These are phyloP conservation scores for Rhinoderma darwinii DNA, from an alignment of 2,113 vertebrate genomes.

Conservation along the genomic window DNA sequence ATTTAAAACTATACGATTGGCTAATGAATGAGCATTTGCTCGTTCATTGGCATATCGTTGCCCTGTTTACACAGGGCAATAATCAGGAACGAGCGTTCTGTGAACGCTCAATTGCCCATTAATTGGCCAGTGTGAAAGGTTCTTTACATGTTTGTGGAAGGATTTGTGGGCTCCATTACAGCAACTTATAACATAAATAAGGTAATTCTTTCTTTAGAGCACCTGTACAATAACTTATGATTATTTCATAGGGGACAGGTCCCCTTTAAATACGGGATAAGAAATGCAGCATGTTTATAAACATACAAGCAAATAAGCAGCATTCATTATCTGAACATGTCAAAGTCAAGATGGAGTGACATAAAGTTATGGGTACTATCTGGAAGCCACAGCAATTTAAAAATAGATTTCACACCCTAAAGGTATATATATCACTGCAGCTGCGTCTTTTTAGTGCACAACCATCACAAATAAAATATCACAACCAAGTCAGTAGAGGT, in stretches of 20 bases:
- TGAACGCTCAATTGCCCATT: too few relatives aligned
- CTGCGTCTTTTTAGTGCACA: conserved; percentile 27
- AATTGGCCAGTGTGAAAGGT: too few relatives aligned
- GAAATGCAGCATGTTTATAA: neutral
- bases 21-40: too few relatives aligned
- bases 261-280: neutral
- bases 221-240: neutral
- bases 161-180: neutral
- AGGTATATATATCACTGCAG: conserved; percentile 34
- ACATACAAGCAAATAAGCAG: neutral
- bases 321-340: neutral
- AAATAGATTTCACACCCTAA: conserved; percentile 44
- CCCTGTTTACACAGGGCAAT: too few relatives aligned
- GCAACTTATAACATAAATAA: neutral
- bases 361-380: neutral
- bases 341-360: conserved; percentile 17
- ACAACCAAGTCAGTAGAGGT: neutral
- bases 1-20: too few relatives aligned
- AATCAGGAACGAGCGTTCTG: too few relatives aligned
- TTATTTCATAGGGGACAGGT: neutral
- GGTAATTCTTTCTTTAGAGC: neutral
- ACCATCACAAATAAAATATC: neutral
- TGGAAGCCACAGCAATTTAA: conserved; percentile 26
- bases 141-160: neutral
- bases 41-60: too few relatives aligned